Base-by-base conservation (phyloP, 2,888 invertebrate species). In the Pelosia muscerda region DNA sequence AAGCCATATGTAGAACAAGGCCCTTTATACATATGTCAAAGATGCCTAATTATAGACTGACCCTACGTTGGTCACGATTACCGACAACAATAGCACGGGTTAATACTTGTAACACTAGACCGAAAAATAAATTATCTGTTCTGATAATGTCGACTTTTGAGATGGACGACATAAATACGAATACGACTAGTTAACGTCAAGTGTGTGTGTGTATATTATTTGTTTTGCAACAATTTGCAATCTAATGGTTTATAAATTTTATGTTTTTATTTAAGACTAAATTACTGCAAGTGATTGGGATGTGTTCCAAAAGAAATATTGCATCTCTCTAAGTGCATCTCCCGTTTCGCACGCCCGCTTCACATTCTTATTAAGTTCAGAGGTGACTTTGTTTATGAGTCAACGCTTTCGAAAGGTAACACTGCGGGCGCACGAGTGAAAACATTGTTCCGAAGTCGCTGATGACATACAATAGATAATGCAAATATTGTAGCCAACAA, bases 381-480 rank as follows among this genome's bases (percentile, higher is more conserved):
- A 95, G 94, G 92, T 95, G 92, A 90, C 85, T 90, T 92, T 92
- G 94, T 94, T 94, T 94, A 94, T 92, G 93, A 93, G 88, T 88
- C 92, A 86, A 90, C 88, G 90, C 91, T 93, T 94, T 94, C 90
- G 91, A 94, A 94, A 93, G 92, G 93, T 93, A 94, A 94, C 92
- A 92, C 91, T 89, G 86, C 90, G 85, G 78, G 87, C 86, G 81
- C 88, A 76, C 88, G 89, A 91, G 93, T 91, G 92, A 93, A 94
- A 93, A 93, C 91, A 92, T 89, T 85, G 88, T 84, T 88, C 77
- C 86, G 87, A 86, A 86, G 88, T 87, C 84, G 87, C 86, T 86
- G 94, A 94, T 94, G 93, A 93, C 94, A 94, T 90, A 92, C 90
- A 88, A 92, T 92, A 92, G 94, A 94, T 94, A 94, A 88, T 90